Percentiles rank a stretch among this genome's conserved stretches.
Evolutionary conservation across 2,113 vertebrate genomes (phyloP).

Genomic region (Microtus ochrogaster): DNA sequence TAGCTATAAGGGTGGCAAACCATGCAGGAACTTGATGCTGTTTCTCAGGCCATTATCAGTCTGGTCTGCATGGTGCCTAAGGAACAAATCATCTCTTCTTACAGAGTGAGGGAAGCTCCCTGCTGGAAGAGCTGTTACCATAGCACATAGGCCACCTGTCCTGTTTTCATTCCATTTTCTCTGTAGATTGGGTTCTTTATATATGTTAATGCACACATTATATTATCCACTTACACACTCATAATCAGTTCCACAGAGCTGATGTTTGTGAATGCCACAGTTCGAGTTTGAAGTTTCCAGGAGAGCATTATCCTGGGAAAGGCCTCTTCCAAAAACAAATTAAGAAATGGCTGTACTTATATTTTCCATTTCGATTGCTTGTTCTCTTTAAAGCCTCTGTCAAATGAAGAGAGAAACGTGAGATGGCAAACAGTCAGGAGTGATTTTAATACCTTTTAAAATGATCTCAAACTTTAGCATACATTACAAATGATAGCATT

Average conservation of each 20-base stretch:
- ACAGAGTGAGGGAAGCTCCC: background rate
- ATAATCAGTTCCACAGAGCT: background rate
- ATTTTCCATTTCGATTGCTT: background rate
- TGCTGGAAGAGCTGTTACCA: rapidly evolving
- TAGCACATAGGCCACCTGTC: rapidly evolving
- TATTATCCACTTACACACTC: background rate
- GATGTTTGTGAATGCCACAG: background rate
- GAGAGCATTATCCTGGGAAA: background rate
- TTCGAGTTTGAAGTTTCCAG: background rate
- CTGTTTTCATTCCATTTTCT: background rate
- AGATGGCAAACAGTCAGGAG: background rate
- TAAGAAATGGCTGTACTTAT: background rate
- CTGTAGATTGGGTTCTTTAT: background rate
- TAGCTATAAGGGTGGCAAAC: background rate
- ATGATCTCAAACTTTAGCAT: background rate
- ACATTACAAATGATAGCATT: background rate
- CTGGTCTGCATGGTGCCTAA: background rate
- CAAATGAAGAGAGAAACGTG: background rate
- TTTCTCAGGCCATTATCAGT: background rate
- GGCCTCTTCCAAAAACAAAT: background rate
- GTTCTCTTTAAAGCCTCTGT: background rate
- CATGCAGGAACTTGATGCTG: background rate
- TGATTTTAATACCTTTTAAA: background rate
- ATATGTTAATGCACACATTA: background rate
- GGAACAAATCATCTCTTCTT: background rate